phyloP scores from a whole-genome alignment of 2,797 vertebrate species.

The Sebastes vulpes region DNA sequence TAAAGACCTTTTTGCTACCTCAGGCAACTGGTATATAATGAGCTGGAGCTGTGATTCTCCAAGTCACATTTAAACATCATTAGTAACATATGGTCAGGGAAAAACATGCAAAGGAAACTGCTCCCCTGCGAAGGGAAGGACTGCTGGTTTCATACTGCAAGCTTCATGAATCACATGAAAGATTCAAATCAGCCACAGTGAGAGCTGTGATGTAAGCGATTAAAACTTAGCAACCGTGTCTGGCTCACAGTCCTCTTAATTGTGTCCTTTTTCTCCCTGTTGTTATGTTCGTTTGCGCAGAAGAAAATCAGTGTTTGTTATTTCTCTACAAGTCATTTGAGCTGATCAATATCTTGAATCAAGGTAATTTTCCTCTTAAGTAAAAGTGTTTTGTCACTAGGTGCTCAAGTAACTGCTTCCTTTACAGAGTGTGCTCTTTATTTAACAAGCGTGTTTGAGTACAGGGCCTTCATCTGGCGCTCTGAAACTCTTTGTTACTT shows the following conservation, averaged over 20 bases:
- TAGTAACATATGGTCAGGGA: constrained; percentile 23
- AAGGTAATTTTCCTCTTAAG: constrained; percentile 10
- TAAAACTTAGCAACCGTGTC: constrained; percentile 7
- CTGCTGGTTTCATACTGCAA: background rate
- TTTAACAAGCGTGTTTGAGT: background rate
- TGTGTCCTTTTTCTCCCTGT: background rate
- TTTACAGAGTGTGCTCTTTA: background rate
- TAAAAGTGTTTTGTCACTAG: background rate
- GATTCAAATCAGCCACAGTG: background rate
- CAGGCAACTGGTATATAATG: constrained; percentile 9
- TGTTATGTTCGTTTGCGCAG: background rate
- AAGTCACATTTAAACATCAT: constrained; percentile 28
- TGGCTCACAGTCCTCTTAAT: background rate
- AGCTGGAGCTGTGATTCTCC: constrained; percentile 15
- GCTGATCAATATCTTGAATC: constrained; percentile 35
- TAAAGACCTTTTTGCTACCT: constrained; percentile 4
- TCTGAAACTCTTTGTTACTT: background rate
- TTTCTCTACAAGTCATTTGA: background rate
- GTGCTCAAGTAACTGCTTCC: background rate
- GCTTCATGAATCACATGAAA: constrained; percentile 3
- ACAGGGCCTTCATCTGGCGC: background rate
- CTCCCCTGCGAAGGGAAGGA: background rate
- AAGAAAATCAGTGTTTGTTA: background rate
- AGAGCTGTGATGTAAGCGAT: constrained; percentile 1
- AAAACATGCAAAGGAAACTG: constrained; percentile 19